phyloP scores from a whole-genome alignment of 2,797 vertebrate genomes.

The Hozukius guyotensis region DNA sequence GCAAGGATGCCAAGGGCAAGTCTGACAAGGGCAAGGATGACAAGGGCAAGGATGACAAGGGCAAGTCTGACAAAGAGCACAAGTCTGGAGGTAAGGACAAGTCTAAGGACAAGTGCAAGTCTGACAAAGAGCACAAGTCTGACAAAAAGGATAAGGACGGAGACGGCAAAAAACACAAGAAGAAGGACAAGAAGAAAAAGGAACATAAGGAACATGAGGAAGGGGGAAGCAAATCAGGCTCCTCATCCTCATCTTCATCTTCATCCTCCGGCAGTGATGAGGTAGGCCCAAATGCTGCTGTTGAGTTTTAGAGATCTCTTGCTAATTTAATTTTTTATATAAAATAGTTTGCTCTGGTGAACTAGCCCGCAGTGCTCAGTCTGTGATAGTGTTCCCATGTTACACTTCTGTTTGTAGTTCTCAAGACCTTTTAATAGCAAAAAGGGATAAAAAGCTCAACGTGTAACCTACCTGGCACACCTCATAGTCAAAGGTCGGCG shows the following conservation, averaged over 20 bases:
- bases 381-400: not conserved
- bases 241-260: not conserved
- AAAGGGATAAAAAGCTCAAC: constrained; percentile 4
- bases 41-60: not conserved
- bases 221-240: not conserved
- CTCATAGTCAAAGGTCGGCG: constrained; percentile 1
- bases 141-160: not conserved
- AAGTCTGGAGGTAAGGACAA: not conserved
- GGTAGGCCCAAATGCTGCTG: constrained; percentile 3
- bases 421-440: not conserved
- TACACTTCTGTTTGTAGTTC: not conserved
- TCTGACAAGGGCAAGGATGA: not conserved
- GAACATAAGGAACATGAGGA: constrained; percentile 22
- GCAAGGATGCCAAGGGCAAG: not conserved
- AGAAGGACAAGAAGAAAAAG: constrained; percentile 16
- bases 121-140: not conserved
- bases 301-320: not conserved
- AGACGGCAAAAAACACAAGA: not conserved
- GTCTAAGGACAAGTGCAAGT: not conserved
- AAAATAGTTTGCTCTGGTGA: no score
- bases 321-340: not conserved
- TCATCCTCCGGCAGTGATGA: constrained; percentile 60
- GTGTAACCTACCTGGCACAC: constrained; percentile 1
- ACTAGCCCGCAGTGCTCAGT: not conserved
- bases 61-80: not conserved